These are phyloP conservation scores for Gallinago nigripennis DNA, from an alignment of 2,797 vertebrate genomes.

Conservation along the genomic window DNA sequence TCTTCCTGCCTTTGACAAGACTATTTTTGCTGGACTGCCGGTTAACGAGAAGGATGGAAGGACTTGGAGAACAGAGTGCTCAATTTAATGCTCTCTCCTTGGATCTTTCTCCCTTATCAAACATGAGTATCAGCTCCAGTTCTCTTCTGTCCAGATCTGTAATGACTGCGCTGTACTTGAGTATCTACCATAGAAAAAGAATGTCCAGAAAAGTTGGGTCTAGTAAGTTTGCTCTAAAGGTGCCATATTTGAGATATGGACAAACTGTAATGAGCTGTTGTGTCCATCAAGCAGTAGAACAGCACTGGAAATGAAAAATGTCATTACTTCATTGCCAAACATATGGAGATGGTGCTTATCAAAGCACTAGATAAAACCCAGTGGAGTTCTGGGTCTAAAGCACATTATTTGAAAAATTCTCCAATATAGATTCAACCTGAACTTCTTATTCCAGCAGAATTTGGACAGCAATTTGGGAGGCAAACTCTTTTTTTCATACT, in stretches of 20 bases:
- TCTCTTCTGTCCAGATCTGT: not conserved
- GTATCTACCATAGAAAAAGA: not conserved
- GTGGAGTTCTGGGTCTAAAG: not conserved
- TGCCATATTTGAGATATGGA: not conserved
- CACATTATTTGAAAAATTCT: not conserved
- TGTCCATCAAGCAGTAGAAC: not conserved
- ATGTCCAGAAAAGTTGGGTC: not conserved
- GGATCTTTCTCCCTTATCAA: not conserved
- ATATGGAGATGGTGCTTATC: not conserved
- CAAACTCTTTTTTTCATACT: not conserved
- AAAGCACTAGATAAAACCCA: not conserved
- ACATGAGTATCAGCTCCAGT: not conserved
- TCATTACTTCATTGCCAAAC: not conserved
- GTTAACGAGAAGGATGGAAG: not conserved
- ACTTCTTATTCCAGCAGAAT: not conserved
- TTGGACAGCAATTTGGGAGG: not conserved
- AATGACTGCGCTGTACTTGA: not conserved
- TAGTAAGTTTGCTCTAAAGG: not conserved
- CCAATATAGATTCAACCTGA: not conserved
- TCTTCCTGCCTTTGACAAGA: not conserved
- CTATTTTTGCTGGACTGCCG: not conserved
- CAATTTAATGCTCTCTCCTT: not conserved
- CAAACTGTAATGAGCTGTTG: not conserved
- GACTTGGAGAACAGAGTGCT: not conserved
- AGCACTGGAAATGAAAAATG: not conserved